phyloP scores from a whole-genome alignment of 2,797 vertebrate genomes.

The Ciconia nigra region DNA sequence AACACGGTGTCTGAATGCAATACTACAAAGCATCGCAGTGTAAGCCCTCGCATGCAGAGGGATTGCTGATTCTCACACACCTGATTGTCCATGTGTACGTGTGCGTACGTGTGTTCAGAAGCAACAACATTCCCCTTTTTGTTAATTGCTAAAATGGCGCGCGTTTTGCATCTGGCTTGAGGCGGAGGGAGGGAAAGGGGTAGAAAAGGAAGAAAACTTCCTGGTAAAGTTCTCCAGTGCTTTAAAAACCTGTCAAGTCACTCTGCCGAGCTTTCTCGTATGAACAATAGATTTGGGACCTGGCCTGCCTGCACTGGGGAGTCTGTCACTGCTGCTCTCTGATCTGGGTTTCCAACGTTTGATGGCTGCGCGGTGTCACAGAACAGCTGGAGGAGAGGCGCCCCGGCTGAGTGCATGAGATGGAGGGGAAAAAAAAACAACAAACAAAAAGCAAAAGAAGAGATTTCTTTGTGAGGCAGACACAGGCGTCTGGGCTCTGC shows the following conservation, averaged over 20 bases:
- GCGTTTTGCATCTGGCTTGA: background rate
- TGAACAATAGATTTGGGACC: constrained; percentile 45
- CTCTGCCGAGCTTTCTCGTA: background rate
- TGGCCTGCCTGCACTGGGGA: constrained; percentile 11
- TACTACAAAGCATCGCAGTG: constrained; percentile 58
- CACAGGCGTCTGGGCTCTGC: background rate
- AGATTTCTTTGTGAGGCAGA: constrained; percentile 27
- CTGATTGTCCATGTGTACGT: background rate
- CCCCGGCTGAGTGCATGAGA: background rate
- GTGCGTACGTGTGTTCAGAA: background rate
- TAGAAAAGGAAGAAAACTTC: constrained; percentile 8
- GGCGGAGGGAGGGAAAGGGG: background rate
- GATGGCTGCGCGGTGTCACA: background rate
- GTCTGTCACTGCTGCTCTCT: constrained; percentile 42
- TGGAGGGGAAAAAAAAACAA: background rate
- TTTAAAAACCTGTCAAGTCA: constrained; percentile 23
- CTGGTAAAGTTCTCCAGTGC: constrained; percentile 41
- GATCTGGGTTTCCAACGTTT: background rate
- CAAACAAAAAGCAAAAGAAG: background rate
- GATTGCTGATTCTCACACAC: constrained; percentile 43
- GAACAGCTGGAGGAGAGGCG: constrained; percentile 34
- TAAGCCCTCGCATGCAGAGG: constrained; percentile 13
- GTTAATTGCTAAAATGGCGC: background rate
- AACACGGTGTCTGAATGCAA: constrained; percentile 62
- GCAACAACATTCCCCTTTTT: background rate